Percentiles rank a stretch among this genome's conserved stretches.
Evolutionary conservation across 2,113 vertebrate species (phyloP).

Genomic region (Aepyceros melampus): DNA sequence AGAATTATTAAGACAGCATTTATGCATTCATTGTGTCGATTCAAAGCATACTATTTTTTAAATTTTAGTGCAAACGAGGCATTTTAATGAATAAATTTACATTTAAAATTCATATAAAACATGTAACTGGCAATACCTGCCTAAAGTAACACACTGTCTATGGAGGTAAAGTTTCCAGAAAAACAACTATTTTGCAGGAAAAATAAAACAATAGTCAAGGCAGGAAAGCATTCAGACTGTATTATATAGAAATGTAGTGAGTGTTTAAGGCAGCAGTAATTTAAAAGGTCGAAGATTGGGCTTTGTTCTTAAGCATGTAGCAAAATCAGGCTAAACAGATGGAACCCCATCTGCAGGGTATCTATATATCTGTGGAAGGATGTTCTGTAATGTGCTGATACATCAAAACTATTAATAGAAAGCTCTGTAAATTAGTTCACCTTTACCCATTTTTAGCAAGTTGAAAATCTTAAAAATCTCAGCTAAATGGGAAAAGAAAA

Average conservation of each 20-base stretch:
- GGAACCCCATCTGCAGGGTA: conserved; percentile 15
- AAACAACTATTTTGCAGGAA: neutral
- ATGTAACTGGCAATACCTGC: neutral
- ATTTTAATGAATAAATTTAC: conserved; percentile 33
- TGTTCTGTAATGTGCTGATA: conserved; percentile 44
- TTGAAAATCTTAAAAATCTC: conserved; percentile 33
- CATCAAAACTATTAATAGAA: conserved; percentile 55
- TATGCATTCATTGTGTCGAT: neutral
- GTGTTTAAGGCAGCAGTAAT: neutral
- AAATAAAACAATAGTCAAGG: neutral
- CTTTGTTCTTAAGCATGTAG: conserved; percentile 49
- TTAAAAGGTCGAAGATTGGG: neutral
- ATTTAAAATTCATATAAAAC: neutral
- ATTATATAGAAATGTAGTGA: neutral
- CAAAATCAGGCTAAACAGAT: conserved; percentile 35
- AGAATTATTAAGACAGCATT: neutral
- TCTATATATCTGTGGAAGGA: neutral
- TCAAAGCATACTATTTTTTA: neutral
- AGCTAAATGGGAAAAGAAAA: neutral
- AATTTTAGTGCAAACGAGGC: neutral
- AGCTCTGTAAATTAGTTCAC: conserved; percentile 27
- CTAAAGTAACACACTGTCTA: neutral
- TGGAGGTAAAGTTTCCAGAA: neutral
- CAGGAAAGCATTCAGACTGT: neutral
- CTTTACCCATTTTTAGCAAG: neutral